Conservation (phyloP, 2,888 invertebrate genomes). For the Plebejus anna region DNA sequence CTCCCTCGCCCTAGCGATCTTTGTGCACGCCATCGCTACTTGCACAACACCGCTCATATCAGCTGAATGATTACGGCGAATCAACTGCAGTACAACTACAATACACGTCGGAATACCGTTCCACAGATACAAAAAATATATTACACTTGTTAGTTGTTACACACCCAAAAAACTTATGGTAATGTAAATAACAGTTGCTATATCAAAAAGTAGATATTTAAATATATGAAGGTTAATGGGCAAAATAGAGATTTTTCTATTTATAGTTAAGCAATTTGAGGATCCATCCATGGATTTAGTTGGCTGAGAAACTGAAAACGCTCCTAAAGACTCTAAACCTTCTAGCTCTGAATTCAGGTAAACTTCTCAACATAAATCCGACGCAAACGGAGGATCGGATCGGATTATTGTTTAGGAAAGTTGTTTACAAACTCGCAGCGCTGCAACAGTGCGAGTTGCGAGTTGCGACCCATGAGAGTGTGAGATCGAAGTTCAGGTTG, state of each 20-base stretch:
- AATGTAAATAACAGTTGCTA: no score
- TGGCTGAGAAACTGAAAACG: neutral
- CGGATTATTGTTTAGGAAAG: conserved; percentile 12
- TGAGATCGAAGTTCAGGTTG: conserved; percentile 17
- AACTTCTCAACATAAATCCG: neutral
- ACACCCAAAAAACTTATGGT: neutral
- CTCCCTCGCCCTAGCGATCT: conserved; percentile 71
- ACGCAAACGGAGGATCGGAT: neutral
- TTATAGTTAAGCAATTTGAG: neutral
- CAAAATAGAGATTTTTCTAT: no score
- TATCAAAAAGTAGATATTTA: no score
- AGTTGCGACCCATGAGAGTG: neutral
- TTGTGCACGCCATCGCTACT: conserved; percentile 70
- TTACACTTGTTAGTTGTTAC: conserved; percentile 3
- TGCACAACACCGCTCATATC: conserved; percentile 72
- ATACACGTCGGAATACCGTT: conserved; percentile 9
- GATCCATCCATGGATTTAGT: neutral
- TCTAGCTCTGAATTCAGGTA: neutral
- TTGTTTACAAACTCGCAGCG: conserved; percentile 24
- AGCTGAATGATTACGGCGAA: conserved; percentile 70
- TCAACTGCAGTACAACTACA: conserved; percentile 32
- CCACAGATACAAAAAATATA: neutral
- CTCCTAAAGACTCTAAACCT: neutral
- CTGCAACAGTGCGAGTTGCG: neutral
- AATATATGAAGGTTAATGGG: no score